These are phyloP conservation scores for Acrossocheilus wenchowensis DNA, from an alignment of 2,797 vertebrate genomes.

Conservation along the genomic window DNA sequence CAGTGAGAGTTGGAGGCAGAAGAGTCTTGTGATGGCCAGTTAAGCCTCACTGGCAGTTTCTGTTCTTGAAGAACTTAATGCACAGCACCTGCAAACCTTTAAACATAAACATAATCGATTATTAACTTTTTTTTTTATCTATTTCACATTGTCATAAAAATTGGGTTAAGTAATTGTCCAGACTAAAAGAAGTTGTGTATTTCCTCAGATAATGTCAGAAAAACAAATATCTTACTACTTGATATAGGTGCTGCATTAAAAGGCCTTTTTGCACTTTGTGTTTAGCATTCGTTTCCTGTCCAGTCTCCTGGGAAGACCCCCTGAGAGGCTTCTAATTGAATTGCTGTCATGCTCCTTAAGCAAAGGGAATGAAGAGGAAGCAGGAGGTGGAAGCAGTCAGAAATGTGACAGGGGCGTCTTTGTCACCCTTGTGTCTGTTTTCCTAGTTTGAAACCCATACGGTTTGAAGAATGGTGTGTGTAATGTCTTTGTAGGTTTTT, in stretches of 20 bases:
- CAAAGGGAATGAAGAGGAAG: constrained; percentile 75
- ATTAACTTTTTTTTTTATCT: not conserved
- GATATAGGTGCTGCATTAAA: constrained; percentile 70
- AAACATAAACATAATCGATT: not conserved
- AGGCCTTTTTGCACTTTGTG: constrained; percentile 80
- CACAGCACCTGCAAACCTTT: not conserved
- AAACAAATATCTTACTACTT: constrained; percentile 70
- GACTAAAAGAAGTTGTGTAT: not conserved
- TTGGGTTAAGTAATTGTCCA: not conserved
- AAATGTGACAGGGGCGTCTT: constrained; percentile 61
- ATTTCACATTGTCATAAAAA: not conserved
- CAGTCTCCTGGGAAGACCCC: constrained; percentile 75
- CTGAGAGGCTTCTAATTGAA: constrained; percentile 84
- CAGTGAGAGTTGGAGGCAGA: not conserved
- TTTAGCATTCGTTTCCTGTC: constrained; percentile 86
- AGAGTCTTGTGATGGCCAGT: not conserved
- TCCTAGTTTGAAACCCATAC: constrained; percentile 65
- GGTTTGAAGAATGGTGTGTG: constrained; percentile 68
- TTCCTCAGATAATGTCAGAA: constrained; percentile 56
- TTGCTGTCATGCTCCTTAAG: constrained; percentile 86
- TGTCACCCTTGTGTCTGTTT: constrained; percentile 74
- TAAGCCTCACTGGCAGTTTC: not conserved
- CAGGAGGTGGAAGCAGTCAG: constrained; percentile 52
- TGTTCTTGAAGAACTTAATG: not conserved
- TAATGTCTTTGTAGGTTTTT: not conserved